Conservation (phyloP, 2,113 vertebrate species). For the Acrocephalus arundinaceus region DNA sequence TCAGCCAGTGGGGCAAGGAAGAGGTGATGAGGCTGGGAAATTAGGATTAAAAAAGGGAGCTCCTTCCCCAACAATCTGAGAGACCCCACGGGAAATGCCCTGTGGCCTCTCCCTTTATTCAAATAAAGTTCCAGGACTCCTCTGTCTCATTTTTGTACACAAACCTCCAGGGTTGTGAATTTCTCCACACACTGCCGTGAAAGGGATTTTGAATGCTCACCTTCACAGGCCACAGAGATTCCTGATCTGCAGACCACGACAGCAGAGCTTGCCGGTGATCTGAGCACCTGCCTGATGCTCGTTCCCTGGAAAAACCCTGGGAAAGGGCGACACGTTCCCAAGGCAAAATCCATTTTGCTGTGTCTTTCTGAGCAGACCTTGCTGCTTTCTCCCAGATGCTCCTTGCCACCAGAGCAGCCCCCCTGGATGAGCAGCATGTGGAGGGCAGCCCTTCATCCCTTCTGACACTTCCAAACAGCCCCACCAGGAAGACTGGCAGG, state of each 20-base stretch:
- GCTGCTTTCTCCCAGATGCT: not conserved
- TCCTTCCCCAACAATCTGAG: not conserved
- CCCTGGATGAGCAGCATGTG: fast-evolving
- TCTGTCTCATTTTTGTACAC: not conserved
- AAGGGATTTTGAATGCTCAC: not conserved
- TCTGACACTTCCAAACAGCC: not conserved
- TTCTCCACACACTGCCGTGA: fast-evolving
- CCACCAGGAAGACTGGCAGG: not conserved
- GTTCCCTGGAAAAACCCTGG: fast-evolving
- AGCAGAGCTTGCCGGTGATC: not conserved
- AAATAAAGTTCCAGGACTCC: not conserved
- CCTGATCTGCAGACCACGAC: not conserved
- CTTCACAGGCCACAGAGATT: fast-evolving
- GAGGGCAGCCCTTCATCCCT: not conserved
- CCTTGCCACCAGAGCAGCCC: not conserved
- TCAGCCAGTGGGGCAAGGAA: not conserved
- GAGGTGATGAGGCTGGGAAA: not conserved
- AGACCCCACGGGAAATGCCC: not conserved
- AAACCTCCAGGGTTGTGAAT: not conserved
- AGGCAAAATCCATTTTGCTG: not conserved
- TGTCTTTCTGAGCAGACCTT: not conserved
- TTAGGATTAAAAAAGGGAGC: not conserved
- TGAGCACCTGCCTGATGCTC: not conserved
- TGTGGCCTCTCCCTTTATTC: not conserved
- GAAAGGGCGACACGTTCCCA: not conserved